Percentiles rank a stretch among this genome's conserved stretches.
These are phyloP conservation scores for Ceratothoa steindachneri DNA, from an alignment of 2,888 invertebrate species.

Conservation along the genomic window DNA sequence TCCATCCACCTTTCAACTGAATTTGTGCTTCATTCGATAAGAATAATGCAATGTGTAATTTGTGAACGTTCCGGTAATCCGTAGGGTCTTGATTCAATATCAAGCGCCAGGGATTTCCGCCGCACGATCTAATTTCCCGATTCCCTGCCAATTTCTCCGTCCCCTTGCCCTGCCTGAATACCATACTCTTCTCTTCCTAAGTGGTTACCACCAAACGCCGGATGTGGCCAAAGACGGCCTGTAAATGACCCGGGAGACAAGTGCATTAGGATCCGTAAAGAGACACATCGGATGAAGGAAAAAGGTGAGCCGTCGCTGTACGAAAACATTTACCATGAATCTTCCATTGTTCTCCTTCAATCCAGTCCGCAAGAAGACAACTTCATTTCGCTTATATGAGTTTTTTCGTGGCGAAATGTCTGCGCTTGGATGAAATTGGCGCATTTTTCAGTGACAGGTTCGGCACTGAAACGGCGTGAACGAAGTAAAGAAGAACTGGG, in stretches of 20 bases:
- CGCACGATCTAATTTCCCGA: not conserved
- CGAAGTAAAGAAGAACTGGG: not conserved
- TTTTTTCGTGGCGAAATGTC: not conserved
- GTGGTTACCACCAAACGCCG: not conserved
- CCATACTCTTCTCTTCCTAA: not conserved
- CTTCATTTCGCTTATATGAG: slow-evolving; percentile 12
- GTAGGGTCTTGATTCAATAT: too few relatives aligned
- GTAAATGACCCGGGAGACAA: slow-evolving; percentile 6
- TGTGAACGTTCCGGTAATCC: too few relatives aligned
- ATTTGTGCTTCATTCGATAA: too few relatives aligned
- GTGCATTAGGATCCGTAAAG: not conserved
- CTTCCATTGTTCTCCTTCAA: slow-evolving; percentile 12
- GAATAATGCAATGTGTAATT: too few relatives aligned
- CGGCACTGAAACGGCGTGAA: not conserved
- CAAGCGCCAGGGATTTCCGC: too few relatives aligned
- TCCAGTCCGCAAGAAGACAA: slow-evolving; percentile 8
- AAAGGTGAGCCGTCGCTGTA: not conserved
- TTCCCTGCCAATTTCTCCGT: not conserved
- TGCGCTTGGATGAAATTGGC: slow-evolving; percentile 8
- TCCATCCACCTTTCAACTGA: too few relatives aligned
- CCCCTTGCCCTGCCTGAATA: too few relatives aligned
- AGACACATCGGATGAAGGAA: slow-evolving; percentile 2
- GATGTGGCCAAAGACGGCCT: not conserved
- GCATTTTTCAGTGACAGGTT: slow-evolving; percentile 12
- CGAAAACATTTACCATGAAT: slow-evolving; percentile 11